These are phyloP conservation scores for Darevskia mixta DNA, from an alignment of 2,797 vertebrate genomes.

Conservation along the genomic window DNA sequence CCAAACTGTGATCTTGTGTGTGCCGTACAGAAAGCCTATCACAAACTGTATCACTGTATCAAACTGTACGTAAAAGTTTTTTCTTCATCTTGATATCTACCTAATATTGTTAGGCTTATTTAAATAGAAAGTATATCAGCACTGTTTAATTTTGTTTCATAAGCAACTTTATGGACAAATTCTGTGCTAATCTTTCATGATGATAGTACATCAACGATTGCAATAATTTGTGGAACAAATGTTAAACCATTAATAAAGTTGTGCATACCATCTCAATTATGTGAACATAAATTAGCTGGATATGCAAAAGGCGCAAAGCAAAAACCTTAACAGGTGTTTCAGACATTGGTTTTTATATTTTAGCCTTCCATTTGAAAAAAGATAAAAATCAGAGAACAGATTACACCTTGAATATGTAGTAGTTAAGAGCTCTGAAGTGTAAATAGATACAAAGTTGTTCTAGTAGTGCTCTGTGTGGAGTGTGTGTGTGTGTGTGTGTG, in stretches of 20 bases:
- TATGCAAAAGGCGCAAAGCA: slow-evolving; percentile 55
- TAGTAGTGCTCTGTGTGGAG: neutral
- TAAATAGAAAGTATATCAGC: neutral
- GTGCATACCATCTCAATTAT: slow-evolving; percentile 32
- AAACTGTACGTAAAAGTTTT: neutral
- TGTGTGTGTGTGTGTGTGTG: neutral
- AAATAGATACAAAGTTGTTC: neutral
- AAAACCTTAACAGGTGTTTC: slow-evolving; percentile 47
- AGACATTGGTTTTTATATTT: slow-evolving; percentile 44
- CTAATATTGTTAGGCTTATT: neutral
- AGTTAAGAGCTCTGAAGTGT: neutral
- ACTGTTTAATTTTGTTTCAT: neutral
- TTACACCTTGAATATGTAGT: slow-evolving; percentile 48
- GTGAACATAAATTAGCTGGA: slow-evolving; percentile 49
- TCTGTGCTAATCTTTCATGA: neutral
- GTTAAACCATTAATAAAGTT: neutral
- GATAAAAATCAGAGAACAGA: slow-evolving; percentile 47
- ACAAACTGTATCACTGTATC: neutral
- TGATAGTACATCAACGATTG: slow-evolving; percentile 4
- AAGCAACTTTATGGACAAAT: slow-evolving; percentile 5
- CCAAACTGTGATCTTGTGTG: neutral
- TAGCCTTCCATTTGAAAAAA: slow-evolving; percentile 56
- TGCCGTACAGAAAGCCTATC: neutral
- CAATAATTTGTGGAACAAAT: slow-evolving; percentile 24
- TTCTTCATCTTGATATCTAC: neutral